Conservation (phyloP, 2,797 vertebrate genomes). For the Enteromius treurensis region DNA sequence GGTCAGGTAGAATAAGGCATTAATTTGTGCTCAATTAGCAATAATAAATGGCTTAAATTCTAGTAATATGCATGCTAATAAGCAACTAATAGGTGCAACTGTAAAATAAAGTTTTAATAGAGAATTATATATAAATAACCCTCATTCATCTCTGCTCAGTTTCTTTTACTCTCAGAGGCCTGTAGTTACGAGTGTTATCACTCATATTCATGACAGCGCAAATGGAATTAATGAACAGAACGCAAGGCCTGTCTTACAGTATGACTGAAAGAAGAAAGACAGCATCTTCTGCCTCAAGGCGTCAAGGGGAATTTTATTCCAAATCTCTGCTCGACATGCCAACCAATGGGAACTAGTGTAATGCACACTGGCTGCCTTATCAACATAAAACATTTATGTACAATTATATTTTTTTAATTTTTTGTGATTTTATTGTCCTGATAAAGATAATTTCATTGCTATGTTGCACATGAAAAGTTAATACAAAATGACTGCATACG, state of each 20-base stretch:
- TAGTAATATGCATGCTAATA: too few species aligned
- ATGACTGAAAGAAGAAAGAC: slow-evolving; percentile 36
- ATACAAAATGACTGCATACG: too few species aligned
- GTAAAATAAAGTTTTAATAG: too few species aligned
- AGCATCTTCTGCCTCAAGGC: slow-evolving; percentile 24
- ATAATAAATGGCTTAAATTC: too few species aligned
- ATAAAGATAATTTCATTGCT: too few species aligned
- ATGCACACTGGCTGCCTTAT: neutral
- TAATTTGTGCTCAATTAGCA: too few species aligned
- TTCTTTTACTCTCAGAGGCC: slow-evolving; percentile 23
- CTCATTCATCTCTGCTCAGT: slow-evolving; percentile 30
- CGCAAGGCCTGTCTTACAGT: slow-evolving; percentile 26
- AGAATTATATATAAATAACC: slow-evolving; percentile 9
- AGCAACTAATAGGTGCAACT: too few species aligned
- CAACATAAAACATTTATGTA: neutral
- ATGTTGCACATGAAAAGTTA: too few species aligned
- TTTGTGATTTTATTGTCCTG: too few species aligned
- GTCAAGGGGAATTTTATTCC: slow-evolving; percentile 10
- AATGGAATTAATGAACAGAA: slow-evolving; percentile 48
- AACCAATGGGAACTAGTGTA: slow-evolving; percentile 6
- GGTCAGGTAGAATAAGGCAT: too few species aligned
- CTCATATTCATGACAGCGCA: slow-evolving; percentile 44
- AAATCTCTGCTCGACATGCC: slow-evolving; percentile 38
- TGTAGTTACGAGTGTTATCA: slow-evolving; percentile 49
- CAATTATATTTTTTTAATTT: neutral